phyloP scores from a whole-genome alignment of 2,888 invertebrate species.

The Venusia cambrica region DNA sequence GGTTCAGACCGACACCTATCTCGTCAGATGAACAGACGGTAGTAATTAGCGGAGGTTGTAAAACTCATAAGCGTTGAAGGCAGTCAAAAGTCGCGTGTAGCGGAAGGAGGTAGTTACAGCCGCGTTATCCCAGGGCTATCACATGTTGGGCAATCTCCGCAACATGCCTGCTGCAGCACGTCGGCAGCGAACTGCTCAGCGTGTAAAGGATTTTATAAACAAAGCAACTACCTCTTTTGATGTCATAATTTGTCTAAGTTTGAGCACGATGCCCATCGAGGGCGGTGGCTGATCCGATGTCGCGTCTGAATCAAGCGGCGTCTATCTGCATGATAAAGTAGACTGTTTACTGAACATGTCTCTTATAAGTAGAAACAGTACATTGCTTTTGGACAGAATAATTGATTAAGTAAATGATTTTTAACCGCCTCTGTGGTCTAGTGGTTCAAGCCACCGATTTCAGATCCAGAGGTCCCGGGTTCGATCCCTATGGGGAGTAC shows the following conservation, averaged over 20 bases:
- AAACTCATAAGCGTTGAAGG: slow-evolving; percentile 46
- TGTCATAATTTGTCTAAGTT: slow-evolving; percentile 30
- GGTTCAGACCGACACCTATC: slow-evolving; percentile 30
- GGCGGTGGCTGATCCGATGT: slow-evolving; percentile 23
- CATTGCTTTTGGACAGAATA: too few species aligned
- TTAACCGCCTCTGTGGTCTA: too few species aligned
- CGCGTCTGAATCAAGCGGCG: slow-evolving; percentile 25
- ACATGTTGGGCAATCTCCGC: slow-evolving; percentile 50
- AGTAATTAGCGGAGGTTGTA: slow-evolving; percentile 56
- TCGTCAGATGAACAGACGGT: slow-evolving; percentile 35
- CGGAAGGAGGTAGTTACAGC: slow-evolving; percentile 65
- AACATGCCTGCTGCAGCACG: slow-evolving; percentile 22
- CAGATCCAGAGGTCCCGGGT: too few species aligned
- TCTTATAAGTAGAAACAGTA: too few species aligned
- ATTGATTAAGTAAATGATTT: too few species aligned
- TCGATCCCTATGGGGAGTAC: too few species aligned
- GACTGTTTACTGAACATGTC: too few species aligned
- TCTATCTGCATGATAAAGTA: too few species aligned
- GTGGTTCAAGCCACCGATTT: too few species aligned
- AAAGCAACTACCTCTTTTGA: slow-evolving; percentile 24
- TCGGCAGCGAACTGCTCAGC: slow-evolving; percentile 16
- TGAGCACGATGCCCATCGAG: slow-evolving; percentile 28
- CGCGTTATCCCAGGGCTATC: slow-evolving; percentile 71
- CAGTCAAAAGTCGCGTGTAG: slow-evolving; percentile 58
- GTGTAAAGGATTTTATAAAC: slow-evolving; percentile 27